Percentiles rank a stretch among this genome's conserved stretches.
These are phyloP conservation scores for Periplaneta americana DNA, from an alignment of 1,140 invertebrate genomes.

Conservation along the genomic window DNA sequence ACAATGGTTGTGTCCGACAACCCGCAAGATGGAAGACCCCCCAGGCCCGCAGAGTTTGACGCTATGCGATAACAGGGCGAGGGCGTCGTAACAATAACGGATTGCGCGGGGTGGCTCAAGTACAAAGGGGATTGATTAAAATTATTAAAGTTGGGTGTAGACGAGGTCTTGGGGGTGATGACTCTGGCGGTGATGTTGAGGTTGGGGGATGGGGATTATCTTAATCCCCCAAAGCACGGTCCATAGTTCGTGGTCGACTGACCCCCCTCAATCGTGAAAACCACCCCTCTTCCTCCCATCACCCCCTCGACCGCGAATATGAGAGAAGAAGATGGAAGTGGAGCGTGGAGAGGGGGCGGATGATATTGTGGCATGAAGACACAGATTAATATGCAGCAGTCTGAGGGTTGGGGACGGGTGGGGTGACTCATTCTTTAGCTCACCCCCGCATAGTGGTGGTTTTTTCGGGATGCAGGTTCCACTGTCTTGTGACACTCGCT, in stretches of 20 bases:
- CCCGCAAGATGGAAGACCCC: background rate
- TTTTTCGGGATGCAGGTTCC: no score
- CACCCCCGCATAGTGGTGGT: no score
- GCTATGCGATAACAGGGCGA: background rate
- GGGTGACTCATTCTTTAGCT: background rate
- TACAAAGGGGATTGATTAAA: background rate
- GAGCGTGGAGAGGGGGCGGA: background rate
- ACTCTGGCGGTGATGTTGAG: background rate
- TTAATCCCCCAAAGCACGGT: background rate
- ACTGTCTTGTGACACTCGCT: no score
- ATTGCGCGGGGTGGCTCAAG: background rate
- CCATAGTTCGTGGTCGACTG: background rate
- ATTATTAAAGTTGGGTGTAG: background rate
- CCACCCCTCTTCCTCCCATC: background rate
- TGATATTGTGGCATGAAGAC: background rate
- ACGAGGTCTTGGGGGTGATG: background rate
- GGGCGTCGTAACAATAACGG: background rate
- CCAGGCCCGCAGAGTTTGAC: background rate
- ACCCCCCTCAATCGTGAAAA: background rate
- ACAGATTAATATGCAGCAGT: background rate
- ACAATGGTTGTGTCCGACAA: background rate
- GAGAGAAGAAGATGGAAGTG: background rate
- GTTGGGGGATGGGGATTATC: background rate
- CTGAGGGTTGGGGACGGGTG: background rate
- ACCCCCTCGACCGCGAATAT: background rate